Conservation (phyloP, 2,797 vertebrate genomes). For the Microctenopoma lineatum region DNA sequence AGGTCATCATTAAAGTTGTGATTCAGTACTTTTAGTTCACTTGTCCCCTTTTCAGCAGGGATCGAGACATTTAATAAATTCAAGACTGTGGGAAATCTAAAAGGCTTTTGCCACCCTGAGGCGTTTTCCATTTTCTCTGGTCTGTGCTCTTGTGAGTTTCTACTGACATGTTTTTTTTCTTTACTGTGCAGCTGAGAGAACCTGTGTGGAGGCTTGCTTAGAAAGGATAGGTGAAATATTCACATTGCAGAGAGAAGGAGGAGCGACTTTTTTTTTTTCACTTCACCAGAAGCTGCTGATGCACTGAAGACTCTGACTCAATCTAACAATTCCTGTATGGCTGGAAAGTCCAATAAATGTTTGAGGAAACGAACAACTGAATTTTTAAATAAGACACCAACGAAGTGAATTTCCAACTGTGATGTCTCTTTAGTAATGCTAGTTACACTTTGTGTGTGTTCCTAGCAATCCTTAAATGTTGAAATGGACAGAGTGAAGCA, state of each 20-base stretch:
- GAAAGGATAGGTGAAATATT: constrained; percentile 63
- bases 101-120: constrained; percentile 66
- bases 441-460: no score
- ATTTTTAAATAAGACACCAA: neutral
- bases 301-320: constrained; percentile 2
- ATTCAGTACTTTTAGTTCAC: neutral
- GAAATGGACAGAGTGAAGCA: no score
- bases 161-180: constrained; percentile 71
- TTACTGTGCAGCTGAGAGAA: constrained; percentile 67
- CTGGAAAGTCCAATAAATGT: constrained; percentile 1
- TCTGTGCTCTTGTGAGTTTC: constrained; percentile 53
- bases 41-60: constrained; percentile 32
- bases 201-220: constrained; percentile 64
- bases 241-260: constrained; percentile 18
- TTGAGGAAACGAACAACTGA: neutral
- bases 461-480: neutral
- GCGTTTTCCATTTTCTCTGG: constrained; percentile 65
- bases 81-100: constrained; percentile 53
- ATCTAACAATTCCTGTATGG: neutral
- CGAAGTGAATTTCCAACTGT: neutral
- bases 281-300: constrained; percentile 10
- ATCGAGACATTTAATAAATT: constrained; percentile 59
- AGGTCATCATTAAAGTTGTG: constrained; percentile 15
- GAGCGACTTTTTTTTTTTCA: constrained; percentile 14
- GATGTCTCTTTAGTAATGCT: neutral